Percentiles rank a stretch among this genome's conserved stretches.
phyloP scores from a whole-genome alignment of 2,113 vertebrate species.

The Struthidea cinerea region DNA sequence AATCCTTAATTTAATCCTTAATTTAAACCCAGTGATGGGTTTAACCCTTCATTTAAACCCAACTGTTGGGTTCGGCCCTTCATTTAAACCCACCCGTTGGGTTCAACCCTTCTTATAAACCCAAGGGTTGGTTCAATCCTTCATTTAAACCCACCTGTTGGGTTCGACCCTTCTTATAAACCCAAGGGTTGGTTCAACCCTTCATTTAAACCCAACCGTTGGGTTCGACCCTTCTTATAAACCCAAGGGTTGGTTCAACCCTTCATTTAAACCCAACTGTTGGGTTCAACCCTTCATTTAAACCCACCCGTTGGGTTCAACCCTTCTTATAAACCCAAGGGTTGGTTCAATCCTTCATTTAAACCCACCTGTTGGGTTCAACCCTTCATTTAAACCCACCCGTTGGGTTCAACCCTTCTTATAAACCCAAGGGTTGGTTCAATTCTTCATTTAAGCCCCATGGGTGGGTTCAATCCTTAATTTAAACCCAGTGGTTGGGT shows the following conservation, averaged over 20 bases:
- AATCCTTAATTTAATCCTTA: neutral
- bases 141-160: fast-evolving
- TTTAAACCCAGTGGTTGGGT: fast-evolving
- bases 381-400: fast-evolving
- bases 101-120: fast-evolving
- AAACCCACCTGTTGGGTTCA: neutral
- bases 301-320: no score
- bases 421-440: fast-evolving
- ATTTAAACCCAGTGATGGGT: neutral
- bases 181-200: neutral
- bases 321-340: fast-evolving
- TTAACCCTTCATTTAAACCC: fast-evolving
- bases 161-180: fast-evolving
- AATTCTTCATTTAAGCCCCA: fast-evolving
- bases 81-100: neutral
- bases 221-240: fast-evolving
- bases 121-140: fast-evolving
- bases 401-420: fast-evolving
- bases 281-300: neutral
- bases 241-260: fast-evolving
- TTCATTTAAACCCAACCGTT: neutral
- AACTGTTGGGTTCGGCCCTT: fast-evolving
- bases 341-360: fast-evolving
- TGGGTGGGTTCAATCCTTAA: fast-evolving
- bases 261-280: neutral